Evolutionary conservation across 2,888 invertebrate genomes (phyloP).

Genomic region (Lepidonotus clava): DNA sequence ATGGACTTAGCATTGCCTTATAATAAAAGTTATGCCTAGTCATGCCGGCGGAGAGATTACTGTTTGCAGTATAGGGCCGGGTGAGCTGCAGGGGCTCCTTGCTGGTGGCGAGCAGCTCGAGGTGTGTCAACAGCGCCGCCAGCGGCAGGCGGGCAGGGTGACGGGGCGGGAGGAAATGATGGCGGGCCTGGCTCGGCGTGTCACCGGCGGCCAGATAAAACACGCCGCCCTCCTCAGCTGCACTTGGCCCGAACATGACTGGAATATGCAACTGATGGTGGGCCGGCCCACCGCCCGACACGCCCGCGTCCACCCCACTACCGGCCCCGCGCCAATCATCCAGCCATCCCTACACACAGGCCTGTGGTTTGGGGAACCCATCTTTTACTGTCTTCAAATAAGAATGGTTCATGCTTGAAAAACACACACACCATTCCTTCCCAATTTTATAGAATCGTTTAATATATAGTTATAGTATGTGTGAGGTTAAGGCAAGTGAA

Average conservation of each 20-base stretch:
- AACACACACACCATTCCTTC: too few species aligned
- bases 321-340: background rate
- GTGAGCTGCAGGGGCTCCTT: background rate
- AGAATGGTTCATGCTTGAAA: too few species aligned
- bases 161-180: background rate
- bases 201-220: background rate
- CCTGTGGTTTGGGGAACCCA: background rate
- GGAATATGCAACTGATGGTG: slow-evolving; percentile 11
- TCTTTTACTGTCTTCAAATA: too few species aligned
- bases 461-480: too few species aligned
- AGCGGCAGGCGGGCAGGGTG: background rate
- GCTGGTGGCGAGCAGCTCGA: background rate
- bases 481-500: too few species aligned
- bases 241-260: slow-evolving; percentile 12
- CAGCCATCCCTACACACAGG: background rate
- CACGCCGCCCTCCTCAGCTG: background rate
- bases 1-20: background rate
- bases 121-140: slow-evolving; percentile 6
- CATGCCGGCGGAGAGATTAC: background rate
- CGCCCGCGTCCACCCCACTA: background rate
- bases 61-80: background rate
- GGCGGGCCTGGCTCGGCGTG: background rate
- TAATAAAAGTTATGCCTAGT: slow-evolving; percentile 28
- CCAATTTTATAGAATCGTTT: too few species aligned
- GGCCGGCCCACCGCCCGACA: background rate